These are phyloP conservation scores for Tachuris rubrigastra DNA, from an alignment of 2,113 vertebrate genomes.

Conservation along the genomic window DNA sequence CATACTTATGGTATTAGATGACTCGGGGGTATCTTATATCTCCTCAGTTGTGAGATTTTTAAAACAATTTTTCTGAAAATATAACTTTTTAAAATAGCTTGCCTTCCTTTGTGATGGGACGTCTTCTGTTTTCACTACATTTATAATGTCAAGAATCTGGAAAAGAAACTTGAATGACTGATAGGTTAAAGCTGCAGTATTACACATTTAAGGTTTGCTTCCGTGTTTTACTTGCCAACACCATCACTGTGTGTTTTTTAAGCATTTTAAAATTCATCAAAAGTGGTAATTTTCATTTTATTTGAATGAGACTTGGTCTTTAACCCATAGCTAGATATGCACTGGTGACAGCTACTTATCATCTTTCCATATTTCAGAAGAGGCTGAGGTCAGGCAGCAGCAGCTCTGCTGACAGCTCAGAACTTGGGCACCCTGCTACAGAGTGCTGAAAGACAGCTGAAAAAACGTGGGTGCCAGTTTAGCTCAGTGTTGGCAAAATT, in stretches of 20 bases:
- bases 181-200: neutral
- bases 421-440: neutral
- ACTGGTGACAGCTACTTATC: neutral
- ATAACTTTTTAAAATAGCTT: neutral
- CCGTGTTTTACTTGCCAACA: neutral
- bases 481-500: neutral
- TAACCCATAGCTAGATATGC: neutral
- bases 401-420: neutral
- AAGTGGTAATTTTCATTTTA: neutral
- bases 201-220: neutral
- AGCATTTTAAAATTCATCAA: neutral
- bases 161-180: neutral
- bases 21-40: rapidly evolving
- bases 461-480: rapidly evolving
- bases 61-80: neutral
- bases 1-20: neutral
- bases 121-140: neutral
- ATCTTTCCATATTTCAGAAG: neutral
- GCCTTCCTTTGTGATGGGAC: neutral
- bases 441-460: neutral
- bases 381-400: neutral
- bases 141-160: neutral
- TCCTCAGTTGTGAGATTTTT: neutral
- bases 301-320: neutral
- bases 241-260: rapidly evolving